These are phyloP conservation scores for Eleginops maclovinus DNA, from an alignment of 2,113 vertebrate species.

Conservation along the genomic window DNA sequence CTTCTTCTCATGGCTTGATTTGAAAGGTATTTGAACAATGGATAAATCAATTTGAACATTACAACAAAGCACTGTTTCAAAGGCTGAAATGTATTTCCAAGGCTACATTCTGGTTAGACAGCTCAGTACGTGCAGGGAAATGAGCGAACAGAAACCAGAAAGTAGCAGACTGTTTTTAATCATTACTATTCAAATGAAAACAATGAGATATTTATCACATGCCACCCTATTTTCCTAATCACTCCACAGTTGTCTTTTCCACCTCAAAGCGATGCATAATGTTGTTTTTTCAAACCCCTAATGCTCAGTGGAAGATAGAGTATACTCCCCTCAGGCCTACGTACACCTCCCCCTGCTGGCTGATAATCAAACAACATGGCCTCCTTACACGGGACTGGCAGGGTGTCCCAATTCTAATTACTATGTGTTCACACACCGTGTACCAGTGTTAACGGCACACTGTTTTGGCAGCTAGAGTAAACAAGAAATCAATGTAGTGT, in stretches of 20 bases:
- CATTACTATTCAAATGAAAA: neutral
- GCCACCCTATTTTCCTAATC: conserved; percentile 5
- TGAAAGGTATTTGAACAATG: neutral
- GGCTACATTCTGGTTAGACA: neutral
- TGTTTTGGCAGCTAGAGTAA: conserved; percentile 46
- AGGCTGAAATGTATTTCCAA: conserved; percentile 8
- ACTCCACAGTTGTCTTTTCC: neutral
- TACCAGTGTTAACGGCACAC: conserved; percentile 47
- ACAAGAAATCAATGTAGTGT: conserved; percentile 8
- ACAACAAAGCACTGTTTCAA: neutral
- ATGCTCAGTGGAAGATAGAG: conserved; percentile 2
- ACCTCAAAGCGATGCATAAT: conserved; percentile 3
- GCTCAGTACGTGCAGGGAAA: neutral
- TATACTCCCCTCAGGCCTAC: conserved; percentile 29
- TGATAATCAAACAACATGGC: conserved; percentile 64
- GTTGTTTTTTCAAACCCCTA: conserved; percentile 3
- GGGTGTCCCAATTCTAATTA: conserved; percentile 60
- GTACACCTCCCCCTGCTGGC: conserved; percentile 58
- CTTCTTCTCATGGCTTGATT: neutral
- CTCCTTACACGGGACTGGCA: conserved; percentile 37
- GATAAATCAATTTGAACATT: neutral
- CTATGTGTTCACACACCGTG: conserved; percentile 28
- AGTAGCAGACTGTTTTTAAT: neutral
- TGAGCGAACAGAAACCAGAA: neutral
- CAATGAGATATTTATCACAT: neutral